A percentile compares a stretch with the other conserved stretches of the same genome.
These are phyloP conservation scores for Chymomyza caudatula DNA, from an alignment of 2,888 invertebrate species.

Conservation along the genomic window DNA sequence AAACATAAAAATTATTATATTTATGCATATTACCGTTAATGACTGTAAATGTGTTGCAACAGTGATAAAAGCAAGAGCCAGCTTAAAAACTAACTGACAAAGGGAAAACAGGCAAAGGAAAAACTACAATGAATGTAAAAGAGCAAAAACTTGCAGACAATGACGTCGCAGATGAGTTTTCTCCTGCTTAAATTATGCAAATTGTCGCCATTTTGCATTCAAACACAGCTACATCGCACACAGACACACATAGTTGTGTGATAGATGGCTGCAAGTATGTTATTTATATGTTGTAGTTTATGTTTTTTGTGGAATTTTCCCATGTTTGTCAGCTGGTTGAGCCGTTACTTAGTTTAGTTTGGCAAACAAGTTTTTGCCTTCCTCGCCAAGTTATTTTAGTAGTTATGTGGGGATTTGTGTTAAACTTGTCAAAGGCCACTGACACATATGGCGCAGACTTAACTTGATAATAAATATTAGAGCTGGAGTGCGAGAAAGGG, in stretches of 20 bases:
- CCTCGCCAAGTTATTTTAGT: not conserved
- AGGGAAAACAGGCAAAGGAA: conserved; percentile 23
- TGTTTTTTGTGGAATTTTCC: conserved; percentile 13
- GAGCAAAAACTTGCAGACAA: conserved; percentile 42
- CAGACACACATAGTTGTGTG: conserved; percentile 20
- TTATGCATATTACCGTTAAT: conserved; percentile 47
- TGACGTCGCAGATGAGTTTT: conserved; percentile 10
- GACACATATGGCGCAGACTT: not conserved
- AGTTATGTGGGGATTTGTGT: not conserved
- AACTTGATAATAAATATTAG: not conserved
- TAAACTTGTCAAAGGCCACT: not conserved
- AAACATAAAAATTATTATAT: conserved; percentile 49
- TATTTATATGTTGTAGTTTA: conserved; percentile 50
- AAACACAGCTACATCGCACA: not conserved
- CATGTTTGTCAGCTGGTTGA: not conserved
- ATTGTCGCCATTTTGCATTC: conserved; percentile 33
- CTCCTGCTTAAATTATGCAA: conserved; percentile 26
- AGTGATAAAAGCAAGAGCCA: conserved; percentile 7
- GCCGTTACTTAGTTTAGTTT: not conserved
- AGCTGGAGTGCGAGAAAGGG: not conserved
- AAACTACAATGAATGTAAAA: not conserved
- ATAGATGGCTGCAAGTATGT: conserved; percentile 46
- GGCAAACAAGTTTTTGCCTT: not conserved
- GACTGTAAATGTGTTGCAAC: conserved; percentile 25
- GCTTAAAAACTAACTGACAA: conserved; percentile 8